These are phyloP conservation scores for Chamaea fasciata DNA, from an alignment of 2,113 vertebrate genomes.

Conservation along the genomic window DNA sequence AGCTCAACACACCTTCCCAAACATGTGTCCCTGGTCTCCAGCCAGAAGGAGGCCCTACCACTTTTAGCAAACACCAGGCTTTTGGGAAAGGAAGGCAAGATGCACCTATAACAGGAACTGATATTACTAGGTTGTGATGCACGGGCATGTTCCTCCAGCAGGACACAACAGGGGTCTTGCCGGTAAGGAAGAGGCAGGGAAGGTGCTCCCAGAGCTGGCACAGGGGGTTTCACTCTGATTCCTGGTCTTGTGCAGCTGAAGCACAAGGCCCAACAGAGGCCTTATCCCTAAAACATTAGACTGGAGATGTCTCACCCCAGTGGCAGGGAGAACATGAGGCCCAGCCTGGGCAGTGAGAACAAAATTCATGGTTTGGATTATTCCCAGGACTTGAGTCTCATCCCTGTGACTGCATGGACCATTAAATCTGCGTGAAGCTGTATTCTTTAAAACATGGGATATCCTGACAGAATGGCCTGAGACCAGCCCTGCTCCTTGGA, in stretches of 20 bases:
- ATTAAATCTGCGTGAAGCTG: not conserved
- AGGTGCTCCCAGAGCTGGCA: not conserved
- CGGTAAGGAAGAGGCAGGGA: not conserved
- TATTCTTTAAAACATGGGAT: not conserved
- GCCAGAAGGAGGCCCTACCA: not conserved
- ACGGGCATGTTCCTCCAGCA: not conserved
- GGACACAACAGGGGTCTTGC: not conserved
- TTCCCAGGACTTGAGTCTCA: not conserved
- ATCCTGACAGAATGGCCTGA: not conserved
- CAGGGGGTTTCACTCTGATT: not conserved
- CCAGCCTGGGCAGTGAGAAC: not conserved
- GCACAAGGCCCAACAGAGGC: rapidly evolving
- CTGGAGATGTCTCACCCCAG: not conserved
- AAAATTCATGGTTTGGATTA: not conserved
- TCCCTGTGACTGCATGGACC: not conserved
- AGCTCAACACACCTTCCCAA: rapidly evolving
- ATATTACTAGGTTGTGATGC: not conserved
- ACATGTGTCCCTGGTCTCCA: not conserved
- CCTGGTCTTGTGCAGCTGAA: not conserved
- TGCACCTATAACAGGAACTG: rapidly evolving
- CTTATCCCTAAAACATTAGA: not conserved
- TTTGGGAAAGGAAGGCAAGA: not conserved
- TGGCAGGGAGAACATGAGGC: not conserved
- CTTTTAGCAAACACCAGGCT: not conserved
- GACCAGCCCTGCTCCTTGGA: not conserved